Evolutionary conservation across 2,797 vertebrate genomes (phyloP).

Genomic region (Pygocentrus nattereri): DNA sequence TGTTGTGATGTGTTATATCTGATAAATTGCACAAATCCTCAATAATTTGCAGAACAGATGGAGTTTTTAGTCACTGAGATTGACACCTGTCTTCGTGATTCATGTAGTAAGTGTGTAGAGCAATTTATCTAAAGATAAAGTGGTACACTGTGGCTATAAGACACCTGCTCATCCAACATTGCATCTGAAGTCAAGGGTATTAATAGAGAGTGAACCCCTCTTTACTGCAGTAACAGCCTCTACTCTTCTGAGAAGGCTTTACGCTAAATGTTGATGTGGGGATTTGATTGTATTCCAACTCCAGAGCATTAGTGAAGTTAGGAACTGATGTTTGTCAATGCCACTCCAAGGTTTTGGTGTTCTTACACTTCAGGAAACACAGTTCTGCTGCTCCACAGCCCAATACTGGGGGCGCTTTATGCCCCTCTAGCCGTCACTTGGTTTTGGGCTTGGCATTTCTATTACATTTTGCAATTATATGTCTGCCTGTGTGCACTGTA

Average conservation of each 20-base stretch:
- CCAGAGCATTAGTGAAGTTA: neutral
- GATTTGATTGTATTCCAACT: neutral
- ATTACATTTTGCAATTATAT: neutral
- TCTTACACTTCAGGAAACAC: too few relatives aligned
- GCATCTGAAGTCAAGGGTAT: neutral
- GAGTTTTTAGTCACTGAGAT: neutral
- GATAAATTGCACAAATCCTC: neutral
- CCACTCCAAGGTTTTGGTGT: too few relatives aligned
- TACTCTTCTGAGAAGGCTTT: neutral
- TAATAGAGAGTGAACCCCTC: neutral
- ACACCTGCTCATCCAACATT: neutral
- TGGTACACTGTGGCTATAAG: neutral
- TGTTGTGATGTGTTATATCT: neutral
- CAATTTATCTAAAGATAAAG: neutral
- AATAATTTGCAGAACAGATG: neutral
- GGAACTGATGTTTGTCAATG: too few relatives aligned
- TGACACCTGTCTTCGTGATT: neutral
- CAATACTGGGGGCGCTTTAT: too few relatives aligned
- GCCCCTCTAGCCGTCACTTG: neutral
- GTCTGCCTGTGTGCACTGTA: neutral
- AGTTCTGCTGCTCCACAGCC: too few relatives aligned
- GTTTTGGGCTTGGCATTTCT: neutral
- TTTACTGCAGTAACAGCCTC: neutral
- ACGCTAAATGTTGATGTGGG: neutral
- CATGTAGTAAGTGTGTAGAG: neutral